phyloP scores from a whole-genome alignment of 2,797 vertebrate species.

The Pipistrellus kuhlii region DNA sequence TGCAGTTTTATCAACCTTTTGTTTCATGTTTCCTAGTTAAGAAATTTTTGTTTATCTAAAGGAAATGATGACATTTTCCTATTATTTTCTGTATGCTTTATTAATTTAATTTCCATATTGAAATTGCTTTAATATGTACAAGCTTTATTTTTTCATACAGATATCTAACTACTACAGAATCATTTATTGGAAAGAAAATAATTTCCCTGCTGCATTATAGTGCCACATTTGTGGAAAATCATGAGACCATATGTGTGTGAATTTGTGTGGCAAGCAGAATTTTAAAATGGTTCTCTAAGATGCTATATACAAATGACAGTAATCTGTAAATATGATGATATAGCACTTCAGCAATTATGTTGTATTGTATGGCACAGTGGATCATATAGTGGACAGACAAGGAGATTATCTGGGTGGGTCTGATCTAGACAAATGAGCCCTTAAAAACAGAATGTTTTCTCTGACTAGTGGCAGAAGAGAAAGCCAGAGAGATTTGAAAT shows the following conservation, averaged over 20 bases:
- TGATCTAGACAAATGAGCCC: neutral
- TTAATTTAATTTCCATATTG: constrained; percentile 28
- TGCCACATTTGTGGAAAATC: constrained; percentile 1
- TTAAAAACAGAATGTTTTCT: neutral
- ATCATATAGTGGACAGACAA: neutral
- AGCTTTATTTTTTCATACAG: neutral
- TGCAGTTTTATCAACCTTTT: neutral
- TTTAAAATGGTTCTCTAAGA: neutral
- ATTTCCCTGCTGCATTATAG: neutral
- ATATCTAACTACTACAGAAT: neutral
- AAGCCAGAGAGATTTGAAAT: neutral
- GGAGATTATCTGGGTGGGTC: neutral
- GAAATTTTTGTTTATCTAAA: neutral
- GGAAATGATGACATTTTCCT: neutral
- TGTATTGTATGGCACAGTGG: neutral
- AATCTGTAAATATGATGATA: neutral
- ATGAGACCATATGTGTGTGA: neutral
- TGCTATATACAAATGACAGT: neutral
- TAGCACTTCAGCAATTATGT: neutral
- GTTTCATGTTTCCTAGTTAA: neutral
- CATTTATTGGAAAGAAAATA: neutral
- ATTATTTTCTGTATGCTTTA: neutral
- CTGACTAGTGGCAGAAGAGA: neutral
- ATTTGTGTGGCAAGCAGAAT: neutral
- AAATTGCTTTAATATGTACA: neutral